phyloP scores from a whole-genome alignment of 2,888 invertebrate genomes.

The Rambutsinella grinnellia region DNA sequence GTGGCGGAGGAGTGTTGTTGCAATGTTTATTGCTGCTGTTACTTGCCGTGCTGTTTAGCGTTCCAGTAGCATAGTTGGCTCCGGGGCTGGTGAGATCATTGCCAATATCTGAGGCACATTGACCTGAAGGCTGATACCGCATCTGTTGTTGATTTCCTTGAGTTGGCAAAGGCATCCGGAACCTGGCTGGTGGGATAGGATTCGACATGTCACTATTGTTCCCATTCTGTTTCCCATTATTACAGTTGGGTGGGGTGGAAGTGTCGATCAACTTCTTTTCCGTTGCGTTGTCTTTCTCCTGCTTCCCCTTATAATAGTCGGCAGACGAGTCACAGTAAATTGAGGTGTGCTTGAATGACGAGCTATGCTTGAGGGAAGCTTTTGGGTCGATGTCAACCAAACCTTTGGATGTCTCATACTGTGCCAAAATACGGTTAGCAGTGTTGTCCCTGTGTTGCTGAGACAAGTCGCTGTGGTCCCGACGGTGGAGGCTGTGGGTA shows the following conservation, averaged over 20 bases:
- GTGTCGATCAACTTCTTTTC: conserved; percentile 62
- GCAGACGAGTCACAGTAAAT: conserved; percentile 49
- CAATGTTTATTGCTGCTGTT: conserved; percentile 17
- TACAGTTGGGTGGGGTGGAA: conserved; percentile 10
- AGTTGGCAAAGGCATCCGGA: conserved; percentile 48
- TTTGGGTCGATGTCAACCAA: conserved; percentile 63
- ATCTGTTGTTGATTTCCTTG: conserved; percentile 21
- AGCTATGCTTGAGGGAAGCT: conserved; percentile 48
- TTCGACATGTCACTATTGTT: conserved; percentile 26
- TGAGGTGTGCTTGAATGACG: conserved; percentile 24
- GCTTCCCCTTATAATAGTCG: conserved; percentile 10
- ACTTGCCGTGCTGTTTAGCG: conserved; percentile 29
- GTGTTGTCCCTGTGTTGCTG: conserved; percentile 56
- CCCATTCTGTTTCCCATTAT: conserved; percentile 9
- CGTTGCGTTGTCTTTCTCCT: conserved; percentile 21
- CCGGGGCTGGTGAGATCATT: conserved; percentile 40
- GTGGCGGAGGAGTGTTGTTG: conserved; percentile 12
- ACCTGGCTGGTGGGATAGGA: conserved; percentile 56
- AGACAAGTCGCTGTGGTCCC: conserved; percentile 32
- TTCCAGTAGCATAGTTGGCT: conserved; percentile 17
- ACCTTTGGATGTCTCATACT: conserved; percentile 63
- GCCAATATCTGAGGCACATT: conserved; percentile 40
- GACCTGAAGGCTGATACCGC: conserved; percentile 58
- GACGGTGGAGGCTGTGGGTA: conserved; percentile 41
- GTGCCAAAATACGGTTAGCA: conserved; percentile 63